Evolutionary conservation across 2,797 vertebrate species (phyloP), one percentile per base, ranked within the genome.

Genomic region (Lagorchestes hirsutus): DNA sequence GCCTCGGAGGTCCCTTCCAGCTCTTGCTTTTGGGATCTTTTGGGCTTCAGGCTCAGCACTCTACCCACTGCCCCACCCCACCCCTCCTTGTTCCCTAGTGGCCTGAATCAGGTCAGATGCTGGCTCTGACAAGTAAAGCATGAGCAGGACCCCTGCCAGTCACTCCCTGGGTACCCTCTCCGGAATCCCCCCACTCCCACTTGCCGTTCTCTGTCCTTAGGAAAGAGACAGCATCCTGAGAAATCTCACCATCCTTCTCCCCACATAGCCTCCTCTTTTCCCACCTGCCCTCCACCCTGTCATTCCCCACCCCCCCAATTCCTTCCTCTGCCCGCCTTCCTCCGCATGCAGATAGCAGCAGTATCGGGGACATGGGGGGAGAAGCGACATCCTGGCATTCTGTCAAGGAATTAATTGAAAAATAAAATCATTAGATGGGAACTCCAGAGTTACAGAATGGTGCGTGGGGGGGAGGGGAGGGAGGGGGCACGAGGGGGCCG

Each of bases 371-470:
- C 94, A 94, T 95, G 93, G n/a, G 57, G 92, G 92, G 97, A 97
- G 93, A 93, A 96, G 97, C 94, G 34, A 4, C 90, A 5, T 97
- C 96, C 98, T 99, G 98, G 98, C 98, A 93, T 97, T 96, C 98
- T 98, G 98, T 98, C 99, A 99, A 98, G 96, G 98, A 99, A 99
- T 98, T 99, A 99, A 99, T 99, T 99, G 98, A 98, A 99, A 99
- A 98, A 98, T 99, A 98, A 98, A 99, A 99, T 98, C 98, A 98
- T 99, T 98, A 98, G 98, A 97, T 98, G 98, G 98, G 97, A 98
- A 98, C 98, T 98, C 98, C 98, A 98, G 98, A 99, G 98, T 98
- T 98, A 98, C 98, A 98, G 98, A 98, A 97, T 97, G 97, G 98
- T 98, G 97, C 8, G 74, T 50, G 94, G 97, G 87, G 93, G 29